Conservation (phyloP, 2,113 vertebrate genomes). For the Mesocricetus auratus region DNA sequence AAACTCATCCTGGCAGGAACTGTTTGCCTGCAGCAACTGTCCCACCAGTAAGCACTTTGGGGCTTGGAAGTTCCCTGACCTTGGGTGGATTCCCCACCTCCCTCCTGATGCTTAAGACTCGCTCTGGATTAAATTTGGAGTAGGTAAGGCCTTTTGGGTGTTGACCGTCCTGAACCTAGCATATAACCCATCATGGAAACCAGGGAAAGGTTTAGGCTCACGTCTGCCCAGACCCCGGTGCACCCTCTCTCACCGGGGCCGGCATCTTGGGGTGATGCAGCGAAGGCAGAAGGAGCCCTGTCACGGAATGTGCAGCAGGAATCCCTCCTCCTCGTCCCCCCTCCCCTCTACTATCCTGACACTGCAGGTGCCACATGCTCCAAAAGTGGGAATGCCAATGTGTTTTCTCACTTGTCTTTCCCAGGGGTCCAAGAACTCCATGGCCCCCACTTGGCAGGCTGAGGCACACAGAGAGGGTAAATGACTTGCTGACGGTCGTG, state of each 20-base stretch:
- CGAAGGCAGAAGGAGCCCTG: background rate
- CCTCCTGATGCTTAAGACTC: background rate
- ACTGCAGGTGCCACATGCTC: fast-evolving
- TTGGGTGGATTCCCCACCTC: background rate
- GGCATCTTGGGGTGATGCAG: background rate
- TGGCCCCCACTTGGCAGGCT: background rate
- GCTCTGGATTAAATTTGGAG: background rate
- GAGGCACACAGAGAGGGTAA: background rate
- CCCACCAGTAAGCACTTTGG: background rate
- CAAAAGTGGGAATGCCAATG: fast-evolving
- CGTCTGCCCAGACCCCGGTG: background rate
- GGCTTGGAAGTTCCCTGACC: background rate
- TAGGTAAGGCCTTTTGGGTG: background rate
- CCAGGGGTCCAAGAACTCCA: fast-evolving
- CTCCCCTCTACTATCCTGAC: background rate
- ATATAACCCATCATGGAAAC: background rate
- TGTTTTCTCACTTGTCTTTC: background rate
- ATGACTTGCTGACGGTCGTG: background rate
- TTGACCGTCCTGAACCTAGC: background rate
- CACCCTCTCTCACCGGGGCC: background rate
- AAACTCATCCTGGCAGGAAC: slow-evolving; percentile 74
- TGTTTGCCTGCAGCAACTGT: background rate
- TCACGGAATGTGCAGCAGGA: fast-evolving
- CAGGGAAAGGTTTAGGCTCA: background rate
- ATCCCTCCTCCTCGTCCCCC: fast-evolving